Evolutionary conservation across 1,140 invertebrate species (phyloP).

Genomic region (Teleogryllus occipitalis): DNA sequence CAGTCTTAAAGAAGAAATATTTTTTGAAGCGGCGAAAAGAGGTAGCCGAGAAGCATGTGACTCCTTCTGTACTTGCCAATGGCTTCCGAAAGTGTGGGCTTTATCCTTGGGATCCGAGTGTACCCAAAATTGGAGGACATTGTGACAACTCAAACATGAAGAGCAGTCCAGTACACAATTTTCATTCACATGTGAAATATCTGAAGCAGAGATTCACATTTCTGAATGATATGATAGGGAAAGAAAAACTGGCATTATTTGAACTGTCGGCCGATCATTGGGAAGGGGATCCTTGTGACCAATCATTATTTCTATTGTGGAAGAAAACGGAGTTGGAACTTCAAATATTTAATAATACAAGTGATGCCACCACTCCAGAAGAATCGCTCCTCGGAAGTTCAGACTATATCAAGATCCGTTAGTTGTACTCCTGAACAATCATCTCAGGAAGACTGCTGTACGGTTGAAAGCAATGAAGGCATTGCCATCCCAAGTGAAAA

Average conservation of each 20-base stretch:
- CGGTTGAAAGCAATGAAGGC: not conserved
- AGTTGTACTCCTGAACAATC: not conserved
- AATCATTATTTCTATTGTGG: conserved; percentile 10
- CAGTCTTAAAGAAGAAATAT: conserved; percentile 29
- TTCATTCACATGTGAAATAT: conserved; percentile 8
- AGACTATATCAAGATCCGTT: not conserved
- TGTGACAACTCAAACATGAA: not conserved
- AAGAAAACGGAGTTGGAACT: conserved; percentile 12
- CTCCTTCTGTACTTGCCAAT: conserved; percentile 23
- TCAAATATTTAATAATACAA: not conserved
- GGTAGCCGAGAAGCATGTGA: conserved; percentile 25
- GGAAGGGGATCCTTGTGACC: conserved; percentile 9
- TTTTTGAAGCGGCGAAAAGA: conserved; percentile 32
- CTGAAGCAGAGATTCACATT: conserved; percentile 11
- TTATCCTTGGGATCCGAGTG: conserved; percentile 30
- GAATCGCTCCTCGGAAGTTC: not conserved
- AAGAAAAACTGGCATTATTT: conserved; percentile 9
- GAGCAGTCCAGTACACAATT: not conserved
- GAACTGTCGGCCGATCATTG: not conserved
- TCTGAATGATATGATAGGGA: not conserved
- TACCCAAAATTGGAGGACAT: conserved; percentile 7
- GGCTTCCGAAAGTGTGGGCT: conserved; percentile 32
- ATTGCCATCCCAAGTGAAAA: not conserved
- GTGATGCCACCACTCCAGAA: not conserved
- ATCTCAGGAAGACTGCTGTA: not conserved